Percentiles rank a stretch among this genome's conserved stretches.
Evolutionary conservation across 2,888 invertebrate species (phyloP).

Genomic region (Apamea crenata): DNA sequence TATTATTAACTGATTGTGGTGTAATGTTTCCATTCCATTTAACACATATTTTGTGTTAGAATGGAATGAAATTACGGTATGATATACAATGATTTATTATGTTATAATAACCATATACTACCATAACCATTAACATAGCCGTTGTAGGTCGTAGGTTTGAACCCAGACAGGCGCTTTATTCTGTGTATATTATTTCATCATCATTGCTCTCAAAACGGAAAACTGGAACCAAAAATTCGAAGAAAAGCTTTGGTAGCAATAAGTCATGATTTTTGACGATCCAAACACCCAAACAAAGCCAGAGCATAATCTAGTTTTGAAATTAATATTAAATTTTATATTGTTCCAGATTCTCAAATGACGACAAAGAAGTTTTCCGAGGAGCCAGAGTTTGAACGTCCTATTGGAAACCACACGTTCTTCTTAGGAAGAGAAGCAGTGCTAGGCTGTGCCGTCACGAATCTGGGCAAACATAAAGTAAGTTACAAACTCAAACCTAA

Average conservation of each 20-base stretch:
- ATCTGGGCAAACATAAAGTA: slow-evolving; percentile 92
- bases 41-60: not conserved
- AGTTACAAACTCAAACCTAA: slow-evolving; percentile 49
- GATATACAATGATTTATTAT: not conserved
- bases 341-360: slow-evolving; percentile 91
- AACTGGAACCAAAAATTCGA: too few species aligned
- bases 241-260: too few species aligned
- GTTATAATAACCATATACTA: not conserved
- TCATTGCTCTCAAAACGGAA: too few species aligned
- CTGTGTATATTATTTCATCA: too few species aligned
- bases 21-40: slow-evolving; percentile 1
- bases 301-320: not conserved
- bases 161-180: too few species aligned
- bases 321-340: not conserved
- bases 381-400: slow-evolving; percentile 91
- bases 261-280: too few species aligned
- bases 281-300: too few species aligned
- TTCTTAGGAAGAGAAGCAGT: slow-evolving; percentile 92
- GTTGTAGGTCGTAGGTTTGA: too few species aligned
- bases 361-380: slow-evolving; percentile 89
- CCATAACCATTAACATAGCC: too few species aligned
- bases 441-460: slow-evolving; percentile 91
- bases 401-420: slow-evolving; percentile 92
- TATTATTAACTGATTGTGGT: slow-evolving; percentile 5
- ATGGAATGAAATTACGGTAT: not conserved